Conservation (phyloP, 2,888 invertebrate species). For the Nephrotoma guestfalica region DNA sequence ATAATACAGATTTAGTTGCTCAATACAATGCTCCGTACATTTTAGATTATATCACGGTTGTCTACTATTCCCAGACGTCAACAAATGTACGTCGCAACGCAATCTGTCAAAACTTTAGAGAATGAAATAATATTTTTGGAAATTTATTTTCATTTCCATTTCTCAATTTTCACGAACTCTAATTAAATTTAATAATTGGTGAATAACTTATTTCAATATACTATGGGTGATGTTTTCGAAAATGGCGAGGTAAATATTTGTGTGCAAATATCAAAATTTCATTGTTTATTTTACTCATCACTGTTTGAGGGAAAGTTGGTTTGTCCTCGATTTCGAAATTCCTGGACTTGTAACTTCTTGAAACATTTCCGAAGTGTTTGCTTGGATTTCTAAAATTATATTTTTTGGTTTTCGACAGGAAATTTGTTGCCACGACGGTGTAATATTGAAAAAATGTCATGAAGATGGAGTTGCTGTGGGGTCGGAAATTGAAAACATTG, state of each 20-base stretch:
- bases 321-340: background rate
- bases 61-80: background rate
- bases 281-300: background rate
- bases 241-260: constrained; percentile 1
- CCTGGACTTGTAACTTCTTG: background rate
- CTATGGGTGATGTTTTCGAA: constrained; percentile 1
- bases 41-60: background rate
- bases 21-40: background rate
- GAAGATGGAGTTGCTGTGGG: background rate
- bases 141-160: background rate
- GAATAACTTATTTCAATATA: background rate
- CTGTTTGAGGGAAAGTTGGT: background rate
- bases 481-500: constrained; percentile 23
- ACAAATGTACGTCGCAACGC: background rate
- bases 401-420: background rate
- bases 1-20: background rate
- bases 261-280: background rate
- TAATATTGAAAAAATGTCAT: constrained; percentile 48
- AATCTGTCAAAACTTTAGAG: background rate
- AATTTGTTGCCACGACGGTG: constrained; percentile 64
- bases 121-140: background rate
- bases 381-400: background rate
- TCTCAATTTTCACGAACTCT: background rate
- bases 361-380: too few relatives aligned
- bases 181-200: background rate